Base-by-base conservation (phyloP, 1,140 invertebrate genomes). In the Rhizoglyphus robini region DNA sequence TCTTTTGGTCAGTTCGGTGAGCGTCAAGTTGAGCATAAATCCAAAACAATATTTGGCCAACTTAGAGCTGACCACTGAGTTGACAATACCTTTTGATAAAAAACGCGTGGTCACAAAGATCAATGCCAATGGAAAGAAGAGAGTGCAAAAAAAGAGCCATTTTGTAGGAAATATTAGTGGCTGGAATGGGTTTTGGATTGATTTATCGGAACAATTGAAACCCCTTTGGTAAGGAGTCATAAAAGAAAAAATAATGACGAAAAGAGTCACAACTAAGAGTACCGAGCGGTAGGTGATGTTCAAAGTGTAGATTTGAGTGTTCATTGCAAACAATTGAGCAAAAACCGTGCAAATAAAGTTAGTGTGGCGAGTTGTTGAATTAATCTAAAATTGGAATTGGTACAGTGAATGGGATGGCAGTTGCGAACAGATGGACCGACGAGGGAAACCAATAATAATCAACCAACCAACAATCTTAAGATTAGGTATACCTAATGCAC, bases 1-100 rank as follows among this genome's bases (percentile, higher is more conserved):
- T 36, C 46, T 15, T 48, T 64, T 64, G 1, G 20, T 49, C 18
- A 64, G 48, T 64, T 48, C 63, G 31, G 31, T 38, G 8, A 60
- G 2, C 18, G 20, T 48, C 18, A 64, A 36, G 31, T 64, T 64
- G 25, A 64, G 13, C 15, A 64, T 25, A 36, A 64, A 49, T 18
- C 63, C 63, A 34, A 64, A 54, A 18, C 5, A 4, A 64, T 51
- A 49, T 31, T 31, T 48, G 20, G 20, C 31, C 27, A 64, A 34
- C 3, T 32, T 27, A 11, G 48, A 23, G 13, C 48, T 51, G 48
- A 51, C 13, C 57, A 20, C 4, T 8, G 4, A 8, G 57, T 18
- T 38, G 32, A 2, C n/a, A n/a, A n/a, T n/a, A n/a, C n/a, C n/a
- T n/a, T n/a, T n/a, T 32, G 58, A 60, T 32, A 29, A 29, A 2